Evolutionary conservation across 2,888 invertebrate species (phyloP).

Genomic region (Eristalinus aeneus): DNA sequence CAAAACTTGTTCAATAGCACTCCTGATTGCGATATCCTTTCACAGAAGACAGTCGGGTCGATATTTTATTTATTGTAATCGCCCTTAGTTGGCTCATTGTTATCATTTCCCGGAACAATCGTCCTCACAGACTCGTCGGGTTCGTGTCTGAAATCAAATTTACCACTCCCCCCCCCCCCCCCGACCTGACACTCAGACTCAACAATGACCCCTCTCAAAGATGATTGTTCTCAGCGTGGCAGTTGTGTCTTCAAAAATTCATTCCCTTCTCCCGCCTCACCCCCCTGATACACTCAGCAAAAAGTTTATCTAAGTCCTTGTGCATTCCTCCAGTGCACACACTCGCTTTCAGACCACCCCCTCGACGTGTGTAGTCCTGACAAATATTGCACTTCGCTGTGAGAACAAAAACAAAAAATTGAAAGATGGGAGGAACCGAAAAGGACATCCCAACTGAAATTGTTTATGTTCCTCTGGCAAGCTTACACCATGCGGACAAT

Average conservation of each 20-base stretch:
- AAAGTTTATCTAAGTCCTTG: constrained; percentile 52
- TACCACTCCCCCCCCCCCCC: neutral
- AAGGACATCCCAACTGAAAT: constrained; percentile 51
- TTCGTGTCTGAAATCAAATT: constrained; percentile 24
- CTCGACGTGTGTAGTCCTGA: constrained; percentile 34
- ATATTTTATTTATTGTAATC: constrained; percentile 56
- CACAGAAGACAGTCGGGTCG: constrained; percentile 15
- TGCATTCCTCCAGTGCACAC: constrained; percentile 12
- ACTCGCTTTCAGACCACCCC: neutral
- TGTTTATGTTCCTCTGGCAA: constrained; percentile 62
- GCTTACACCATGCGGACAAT: constrained; percentile 66
- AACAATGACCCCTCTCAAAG: constrained; percentile 30
- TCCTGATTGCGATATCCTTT: constrained; percentile 18
- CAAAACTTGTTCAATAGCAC: constrained; percentile 20
- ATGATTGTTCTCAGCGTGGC: neutral
- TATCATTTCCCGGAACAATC: constrained; percentile 18
- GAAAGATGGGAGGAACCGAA: neutral
- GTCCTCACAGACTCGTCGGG: neutral
- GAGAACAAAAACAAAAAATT: neutral
- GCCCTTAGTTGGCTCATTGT: constrained; percentile 35
- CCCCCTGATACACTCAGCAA: constrained; percentile 23
- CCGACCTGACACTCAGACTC: constrained; percentile 25
- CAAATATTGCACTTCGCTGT: constrained; percentile 60
- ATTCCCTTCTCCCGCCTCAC: neutral
- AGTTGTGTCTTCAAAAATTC: constrained; percentile 16